phyloP scores from a whole-genome alignment of 2,888 invertebrate species.

The Thecophora atra region DNA sequence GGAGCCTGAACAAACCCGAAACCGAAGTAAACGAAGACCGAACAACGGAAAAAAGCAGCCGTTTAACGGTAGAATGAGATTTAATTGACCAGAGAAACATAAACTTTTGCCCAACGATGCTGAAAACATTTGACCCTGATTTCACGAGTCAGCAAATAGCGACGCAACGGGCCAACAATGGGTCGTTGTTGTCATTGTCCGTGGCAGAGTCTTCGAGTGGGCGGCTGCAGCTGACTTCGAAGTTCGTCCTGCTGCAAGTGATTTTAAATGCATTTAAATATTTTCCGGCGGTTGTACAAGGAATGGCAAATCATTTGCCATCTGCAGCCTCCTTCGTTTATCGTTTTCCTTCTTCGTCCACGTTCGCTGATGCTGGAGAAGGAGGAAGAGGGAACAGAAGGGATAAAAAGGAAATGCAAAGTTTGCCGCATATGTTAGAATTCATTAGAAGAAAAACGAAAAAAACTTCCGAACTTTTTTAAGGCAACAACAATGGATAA shows the following conservation, averaged over 20 bases:
- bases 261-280: slow-evolving; percentile 33
- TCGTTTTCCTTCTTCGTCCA: background rate
- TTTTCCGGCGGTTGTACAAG: slow-evolving; percentile 8
- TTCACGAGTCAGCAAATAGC: slow-evolving; percentile 58
- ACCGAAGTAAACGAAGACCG: background rate
- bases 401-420: background rate
- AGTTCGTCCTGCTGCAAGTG: slow-evolving; percentile 17
- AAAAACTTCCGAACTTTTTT: no score
- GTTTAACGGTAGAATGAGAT: slow-evolving; percentile 51
- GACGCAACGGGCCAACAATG: slow-evolving; percentile 27
- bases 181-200: no score
- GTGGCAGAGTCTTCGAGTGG: no score
- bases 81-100: slow-evolving; percentile 65
- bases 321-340: background rate
- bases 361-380: background rate
- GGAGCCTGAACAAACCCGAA: background rate
- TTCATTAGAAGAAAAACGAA: background rate
- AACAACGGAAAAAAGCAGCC: slow-evolving; percentile 33
- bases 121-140: slow-evolving; percentile 63
- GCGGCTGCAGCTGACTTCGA: background rate
- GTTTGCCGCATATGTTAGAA: slow-evolving; percentile 20
- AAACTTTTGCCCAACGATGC: slow-evolving; percentile 62
- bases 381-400: background rate
- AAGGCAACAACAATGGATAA: no score
- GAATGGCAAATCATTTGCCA: background rate